Conservation (phyloP, 2,888 invertebrate species). For the Electrophaes corylata region DNA sequence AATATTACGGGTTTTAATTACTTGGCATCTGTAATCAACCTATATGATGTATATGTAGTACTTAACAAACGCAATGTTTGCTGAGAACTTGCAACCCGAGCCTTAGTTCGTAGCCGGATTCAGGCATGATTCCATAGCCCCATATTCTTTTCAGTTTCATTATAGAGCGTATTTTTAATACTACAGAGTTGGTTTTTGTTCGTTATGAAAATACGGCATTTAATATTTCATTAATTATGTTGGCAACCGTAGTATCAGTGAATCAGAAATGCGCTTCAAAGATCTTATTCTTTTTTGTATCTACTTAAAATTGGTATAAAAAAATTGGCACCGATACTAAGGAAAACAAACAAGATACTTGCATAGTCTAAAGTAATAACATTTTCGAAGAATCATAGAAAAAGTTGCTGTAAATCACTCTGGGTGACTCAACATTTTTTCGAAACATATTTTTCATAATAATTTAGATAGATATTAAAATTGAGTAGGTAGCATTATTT, state of each 20-base stretch:
- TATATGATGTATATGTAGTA: conserved; percentile 55
- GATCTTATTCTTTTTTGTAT: conserved; percentile 54
- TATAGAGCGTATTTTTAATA: conserved; percentile 41
- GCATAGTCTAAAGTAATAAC: conserved; percentile 20
- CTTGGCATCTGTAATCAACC: no score
- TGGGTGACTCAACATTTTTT: conserved; percentile 12
- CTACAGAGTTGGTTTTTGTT: conserved; percentile 60
- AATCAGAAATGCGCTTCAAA: conserved; percentile 71
- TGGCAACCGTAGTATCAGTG: conserved; percentile 68
- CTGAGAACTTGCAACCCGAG: conserved; percentile 68
- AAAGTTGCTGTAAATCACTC: conserved; percentile 14
- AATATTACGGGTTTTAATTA: no score
- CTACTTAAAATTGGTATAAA: conserved; percentile 39
- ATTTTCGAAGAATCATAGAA: conserved; percentile 13
- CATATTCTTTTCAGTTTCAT: conserved; percentile 46
- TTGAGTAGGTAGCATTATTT: background rate
- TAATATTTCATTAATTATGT: conserved; percentile 50
- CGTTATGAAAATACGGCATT: conserved; percentile 11
- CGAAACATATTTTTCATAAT: background rate
- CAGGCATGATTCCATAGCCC: conserved; percentile 68
- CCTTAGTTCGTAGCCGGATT: conserved; percentile 70
- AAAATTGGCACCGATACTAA: conserved; percentile 45
- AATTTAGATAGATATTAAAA: no score
- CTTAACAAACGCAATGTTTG: conserved; percentile 61
- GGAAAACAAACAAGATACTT: conserved; percentile 38